phyloP scores from a whole-genome alignment of 2,888 invertebrate genomes.

The Balanococcus diminutus region DNA sequence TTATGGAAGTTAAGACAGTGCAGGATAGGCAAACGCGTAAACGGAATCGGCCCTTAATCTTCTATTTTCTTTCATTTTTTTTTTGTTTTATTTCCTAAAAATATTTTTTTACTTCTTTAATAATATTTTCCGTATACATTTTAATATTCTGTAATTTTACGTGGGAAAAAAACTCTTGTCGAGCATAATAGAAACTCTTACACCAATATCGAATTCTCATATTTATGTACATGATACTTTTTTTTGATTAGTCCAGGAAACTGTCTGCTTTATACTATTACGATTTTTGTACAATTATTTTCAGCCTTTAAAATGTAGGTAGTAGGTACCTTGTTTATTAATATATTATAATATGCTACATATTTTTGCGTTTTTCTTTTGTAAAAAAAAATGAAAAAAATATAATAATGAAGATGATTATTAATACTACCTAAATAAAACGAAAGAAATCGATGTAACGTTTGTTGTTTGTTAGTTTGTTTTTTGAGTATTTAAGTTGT shows the following conservation, averaged over 20 bases:
- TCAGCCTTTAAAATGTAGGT: not conserved
- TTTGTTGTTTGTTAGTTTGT: not conserved
- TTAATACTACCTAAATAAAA: not conserved
- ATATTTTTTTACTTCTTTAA: not conserved
- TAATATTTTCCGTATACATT: not conserved
- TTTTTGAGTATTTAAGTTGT: not conserved
- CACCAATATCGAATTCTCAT: not conserved
- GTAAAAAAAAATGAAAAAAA: not conserved
- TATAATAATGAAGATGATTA: not conserved
- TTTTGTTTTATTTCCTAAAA: not conserved
- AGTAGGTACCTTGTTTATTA: not conserved
- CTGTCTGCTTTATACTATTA: not conserved
- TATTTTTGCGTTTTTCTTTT: not conserved
- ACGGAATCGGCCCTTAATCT: no score
- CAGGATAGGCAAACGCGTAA: no score
- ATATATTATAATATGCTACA: no score
- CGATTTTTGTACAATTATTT: not conserved
- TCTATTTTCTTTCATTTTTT: constrained; percentile 4
- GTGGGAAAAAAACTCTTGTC: not conserved
- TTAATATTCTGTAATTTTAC: not conserved
- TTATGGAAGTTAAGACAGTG: no score
- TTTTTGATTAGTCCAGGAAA: not conserved
- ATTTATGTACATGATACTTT: not conserved
- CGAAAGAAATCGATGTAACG: not conserved
- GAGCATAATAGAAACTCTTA: not conserved